These are phyloP conservation scores for Diachasmimorpha longicaudata DNA, from an alignment of 1,140 invertebrate genomes.

Conservation along the genomic window DNA sequence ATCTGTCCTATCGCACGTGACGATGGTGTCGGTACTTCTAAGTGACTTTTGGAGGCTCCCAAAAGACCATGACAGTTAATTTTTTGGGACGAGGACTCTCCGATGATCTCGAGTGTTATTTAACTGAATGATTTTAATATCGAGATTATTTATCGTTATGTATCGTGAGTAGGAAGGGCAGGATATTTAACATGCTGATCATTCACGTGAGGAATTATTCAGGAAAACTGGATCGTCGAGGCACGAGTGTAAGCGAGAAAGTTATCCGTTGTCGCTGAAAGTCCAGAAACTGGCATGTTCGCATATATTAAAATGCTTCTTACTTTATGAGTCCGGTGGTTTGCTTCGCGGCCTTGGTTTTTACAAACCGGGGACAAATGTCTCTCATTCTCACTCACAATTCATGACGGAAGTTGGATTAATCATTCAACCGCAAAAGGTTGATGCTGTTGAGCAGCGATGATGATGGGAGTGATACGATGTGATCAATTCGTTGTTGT, in stretches of 20 bases:
- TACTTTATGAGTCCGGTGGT: background rate
- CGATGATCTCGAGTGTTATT: too few relatives aligned
- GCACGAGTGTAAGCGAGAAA: slow-evolving; percentile 49
- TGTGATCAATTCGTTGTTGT: too few relatives aligned
- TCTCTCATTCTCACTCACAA: background rate
- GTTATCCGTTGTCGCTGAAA: slow-evolving; percentile 55
- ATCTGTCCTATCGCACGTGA: slow-evolving; percentile 2
- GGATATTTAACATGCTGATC: background rate
- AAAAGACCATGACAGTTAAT: background rate
- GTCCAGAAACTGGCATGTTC: slow-evolving; percentile 21
- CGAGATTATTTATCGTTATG: background rate
- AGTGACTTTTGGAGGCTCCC: background rate
- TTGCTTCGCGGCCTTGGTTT: background rate
- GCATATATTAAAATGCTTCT: background rate
- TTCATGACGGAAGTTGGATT: background rate
- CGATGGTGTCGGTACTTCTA: background rate
- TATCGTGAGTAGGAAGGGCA: background rate
- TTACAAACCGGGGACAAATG: background rate
- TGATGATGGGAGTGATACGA: background rate
- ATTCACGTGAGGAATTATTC: slow-evolving; percentile 44
- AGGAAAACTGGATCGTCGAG: slow-evolving; percentile 55
- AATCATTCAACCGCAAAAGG: background rate
- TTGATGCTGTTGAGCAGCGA: background rate
- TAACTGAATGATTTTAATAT: too few relatives aligned
- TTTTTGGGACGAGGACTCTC: slow-evolving; percentile 8